A percentile compares a stretch with the other conserved stretches of the same genome.
Evolutionary conservation across 2,113 vertebrate species (phyloP).

Genomic region (Pelecanus crispus): DNA sequence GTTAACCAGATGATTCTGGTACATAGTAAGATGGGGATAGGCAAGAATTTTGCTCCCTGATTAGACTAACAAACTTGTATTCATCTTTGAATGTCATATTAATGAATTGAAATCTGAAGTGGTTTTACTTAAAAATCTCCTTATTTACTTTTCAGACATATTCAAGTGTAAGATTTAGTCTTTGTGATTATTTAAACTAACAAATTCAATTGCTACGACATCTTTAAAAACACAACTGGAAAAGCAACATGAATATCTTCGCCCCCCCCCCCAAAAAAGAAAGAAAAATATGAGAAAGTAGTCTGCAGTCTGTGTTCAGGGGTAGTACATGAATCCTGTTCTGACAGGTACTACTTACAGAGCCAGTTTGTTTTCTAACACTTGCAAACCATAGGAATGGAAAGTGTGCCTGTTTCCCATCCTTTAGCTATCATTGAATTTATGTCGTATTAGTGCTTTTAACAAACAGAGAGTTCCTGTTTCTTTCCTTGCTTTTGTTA

Average conservation of each 20-base stretch:
- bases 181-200: background rate
- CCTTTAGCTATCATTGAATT: background rate
- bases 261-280: too few relatives aligned
- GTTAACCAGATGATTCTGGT: background rate
- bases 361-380: background rate
- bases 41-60: background rate
- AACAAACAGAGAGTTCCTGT: background rate
- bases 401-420: background rate
- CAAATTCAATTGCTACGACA: background rate
- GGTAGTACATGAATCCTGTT: background rate
- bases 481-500: background rate
- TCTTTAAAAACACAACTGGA: background rate
- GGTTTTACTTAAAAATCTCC: background rate
- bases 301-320: background rate
- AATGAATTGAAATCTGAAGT: background rate
- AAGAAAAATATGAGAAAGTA: background rate
- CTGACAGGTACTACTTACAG: background rate
- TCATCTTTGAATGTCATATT: background rate
- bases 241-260: background rate
- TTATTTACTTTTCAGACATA: background rate
- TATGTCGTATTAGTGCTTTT: background rate
- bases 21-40: background rate
- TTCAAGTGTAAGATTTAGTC: background rate
- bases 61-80: background rate
- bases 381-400: background rate